phyloP scores from a whole-genome alignment of 1,140 invertebrate genomes.

The Diploscapter pachys region DNA sequence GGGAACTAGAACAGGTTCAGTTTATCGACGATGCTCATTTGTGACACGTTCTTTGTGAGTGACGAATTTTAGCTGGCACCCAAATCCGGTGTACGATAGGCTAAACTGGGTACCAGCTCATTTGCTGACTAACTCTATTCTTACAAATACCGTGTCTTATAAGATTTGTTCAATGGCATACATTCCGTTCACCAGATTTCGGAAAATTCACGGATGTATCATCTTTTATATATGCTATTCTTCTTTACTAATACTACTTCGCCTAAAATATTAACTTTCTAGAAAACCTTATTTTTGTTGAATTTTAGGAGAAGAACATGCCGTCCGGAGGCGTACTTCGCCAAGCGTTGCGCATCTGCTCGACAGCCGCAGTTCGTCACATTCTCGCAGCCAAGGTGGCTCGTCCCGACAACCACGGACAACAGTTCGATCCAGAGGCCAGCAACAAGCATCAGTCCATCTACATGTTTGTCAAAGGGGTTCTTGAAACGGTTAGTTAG shows the following conservation, averaged over 20 bases:
- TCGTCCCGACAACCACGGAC: conserved; percentile 24
- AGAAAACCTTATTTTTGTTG: no score
- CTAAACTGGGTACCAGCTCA: background rate
- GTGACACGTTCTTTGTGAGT: background rate
- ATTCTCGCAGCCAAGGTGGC: conserved; percentile 42
- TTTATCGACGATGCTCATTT: background rate
- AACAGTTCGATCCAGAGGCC: conserved; percentile 25
- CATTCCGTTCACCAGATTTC: no score
- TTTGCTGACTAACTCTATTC: background rate
- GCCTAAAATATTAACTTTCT: no score
- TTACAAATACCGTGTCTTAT: background rate
- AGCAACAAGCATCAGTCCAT: conserved; percentile 46
- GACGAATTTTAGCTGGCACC: no score
- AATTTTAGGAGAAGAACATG: conserved; percentile 86
- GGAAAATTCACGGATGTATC: no score
- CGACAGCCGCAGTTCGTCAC: conserved; percentile 55
- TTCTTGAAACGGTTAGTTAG: conserved; percentile 32
- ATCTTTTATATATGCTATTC: no score
- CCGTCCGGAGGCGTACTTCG: conserved; percentile 94
- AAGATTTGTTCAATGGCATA: background rate
- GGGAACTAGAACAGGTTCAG: conserved; percentile 79
- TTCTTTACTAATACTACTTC: no score
- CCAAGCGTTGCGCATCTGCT: conserved; percentile 80
- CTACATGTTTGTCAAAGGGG: conserved; percentile 42
- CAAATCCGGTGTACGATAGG: background rate